These are phyloP conservation scores for Zonitis immaculata DNA, from an alignment of 2,888 invertebrate species.

Conservation along the genomic window DNA sequence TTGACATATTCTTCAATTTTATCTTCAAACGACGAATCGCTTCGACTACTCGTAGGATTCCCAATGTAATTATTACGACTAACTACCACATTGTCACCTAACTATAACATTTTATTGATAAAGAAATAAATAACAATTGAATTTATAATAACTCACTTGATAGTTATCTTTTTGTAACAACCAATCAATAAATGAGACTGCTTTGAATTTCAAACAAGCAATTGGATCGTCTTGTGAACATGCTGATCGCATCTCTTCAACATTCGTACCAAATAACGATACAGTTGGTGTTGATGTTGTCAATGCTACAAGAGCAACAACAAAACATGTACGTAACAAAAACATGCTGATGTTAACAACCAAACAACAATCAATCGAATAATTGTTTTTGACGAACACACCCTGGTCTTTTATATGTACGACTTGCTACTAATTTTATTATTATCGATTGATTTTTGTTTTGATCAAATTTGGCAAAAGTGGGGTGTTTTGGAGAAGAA, in stretches of 20 bases:
- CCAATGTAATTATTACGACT: slow-evolving; percentile 64
- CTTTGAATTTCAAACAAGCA: slow-evolving; percentile 79
- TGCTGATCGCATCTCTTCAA: slow-evolving; percentile 70
- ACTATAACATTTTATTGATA: too few species aligned
- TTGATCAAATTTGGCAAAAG: slow-evolving; percentile 19
- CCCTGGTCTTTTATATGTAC: slow-evolving; percentile 34
- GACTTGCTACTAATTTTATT: slow-evolving; percentile 30
- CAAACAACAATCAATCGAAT: slow-evolving; percentile 11
- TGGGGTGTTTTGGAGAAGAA: slow-evolving; percentile 15
- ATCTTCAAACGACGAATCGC: slow-evolving; percentile 59
- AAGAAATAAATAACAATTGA: too few species aligned
- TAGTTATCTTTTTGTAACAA: slow-evolving; percentile 74
- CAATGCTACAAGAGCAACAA: slow-evolving; percentile 50
- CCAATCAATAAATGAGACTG: slow-evolving; percentile 72
- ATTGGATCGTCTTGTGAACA: slow-evolving; percentile 73
- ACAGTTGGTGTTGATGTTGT: slow-evolving; percentile 57
- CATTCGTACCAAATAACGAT: slow-evolving; percentile 60
- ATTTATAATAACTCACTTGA: slow-evolving; percentile 54
- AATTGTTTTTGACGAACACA: slow-evolving; percentile 29
- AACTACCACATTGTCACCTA: slow-evolving; percentile 70
- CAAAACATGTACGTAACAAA: slow-evolving; percentile 3
- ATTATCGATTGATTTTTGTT: slow-evolving; percentile 30
- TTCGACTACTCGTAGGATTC: slow-evolving; percentile 59
- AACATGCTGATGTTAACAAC: slow-evolving; percentile 24
- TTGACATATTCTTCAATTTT: slow-evolving; percentile 67